phyloP scores from a whole-genome alignment of 2,888 invertebrate species.

The Drosophila meridionalis region DNA sequence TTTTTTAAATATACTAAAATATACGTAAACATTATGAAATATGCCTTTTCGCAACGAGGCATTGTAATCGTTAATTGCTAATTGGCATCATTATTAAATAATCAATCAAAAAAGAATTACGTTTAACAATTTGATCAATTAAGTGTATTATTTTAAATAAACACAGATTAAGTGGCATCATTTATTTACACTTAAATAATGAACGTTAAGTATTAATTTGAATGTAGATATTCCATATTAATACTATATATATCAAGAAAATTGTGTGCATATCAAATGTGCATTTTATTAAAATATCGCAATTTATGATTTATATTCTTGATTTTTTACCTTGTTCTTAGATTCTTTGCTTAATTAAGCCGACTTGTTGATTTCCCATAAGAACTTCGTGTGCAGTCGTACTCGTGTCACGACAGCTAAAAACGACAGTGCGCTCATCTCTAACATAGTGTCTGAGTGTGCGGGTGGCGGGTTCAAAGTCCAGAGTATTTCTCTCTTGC shows the following conservation, averaged over 20 bases:
- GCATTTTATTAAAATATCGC: background rate
- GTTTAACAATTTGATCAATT: too few species aligned
- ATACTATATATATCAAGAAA: too few species aligned
- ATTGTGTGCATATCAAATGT: too few species aligned
- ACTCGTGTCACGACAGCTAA: constrained; percentile 3
- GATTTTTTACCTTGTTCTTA: background rate
- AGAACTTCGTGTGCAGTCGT: background rate
- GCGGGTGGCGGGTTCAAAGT: constrained; percentile 16
- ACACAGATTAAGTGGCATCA: background rate
- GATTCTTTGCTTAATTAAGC: background rate
- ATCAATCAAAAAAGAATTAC: background rate
- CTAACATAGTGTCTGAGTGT: constrained; percentile 1
- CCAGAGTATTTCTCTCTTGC: background rate
- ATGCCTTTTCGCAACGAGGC: background rate
- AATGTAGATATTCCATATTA: too few species aligned
- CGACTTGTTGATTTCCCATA: background rate
- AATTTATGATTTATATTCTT: too few species aligned
- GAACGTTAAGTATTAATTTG: too few species aligned
- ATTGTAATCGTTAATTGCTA: background rate
- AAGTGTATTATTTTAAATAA: too few species aligned
- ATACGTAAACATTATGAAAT: background rate
- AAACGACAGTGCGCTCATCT: background rate
- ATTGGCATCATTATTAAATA: background rate
- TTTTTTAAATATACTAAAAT: background rate
- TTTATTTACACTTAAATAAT: too few species aligned